Conservation (phyloP, 2,888 invertebrate genomes). For the Graphium colonna region DNA sequence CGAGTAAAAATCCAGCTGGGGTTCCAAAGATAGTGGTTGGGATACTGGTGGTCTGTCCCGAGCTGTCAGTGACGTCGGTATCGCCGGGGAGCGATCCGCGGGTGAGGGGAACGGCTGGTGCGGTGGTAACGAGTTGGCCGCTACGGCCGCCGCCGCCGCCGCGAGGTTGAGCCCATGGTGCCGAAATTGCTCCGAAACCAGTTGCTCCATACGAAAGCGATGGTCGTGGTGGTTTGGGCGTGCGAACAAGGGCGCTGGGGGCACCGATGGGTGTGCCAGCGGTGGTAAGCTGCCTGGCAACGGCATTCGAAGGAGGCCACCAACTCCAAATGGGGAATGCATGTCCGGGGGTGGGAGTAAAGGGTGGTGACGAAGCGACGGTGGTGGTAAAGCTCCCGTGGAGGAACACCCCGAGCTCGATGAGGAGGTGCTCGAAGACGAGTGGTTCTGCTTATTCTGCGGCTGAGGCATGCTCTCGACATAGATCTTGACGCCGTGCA, state of each 20-base stretch:
- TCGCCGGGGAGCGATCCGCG: slow-evolving; percentile 78
- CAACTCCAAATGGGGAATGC: slow-evolving; percentile 87
- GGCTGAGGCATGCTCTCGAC: slow-evolving; percentile 81
- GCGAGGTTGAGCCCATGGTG: slow-evolving; percentile 89
- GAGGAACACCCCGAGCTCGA: slow-evolving; percentile 78
- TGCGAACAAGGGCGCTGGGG: slow-evolving; percentile 86
- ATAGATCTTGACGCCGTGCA: slow-evolving; percentile 96
- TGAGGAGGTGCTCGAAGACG: slow-evolving; percentile 79
- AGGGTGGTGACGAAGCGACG: slow-evolving; percentile 83
- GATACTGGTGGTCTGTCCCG: slow-evolving; percentile 75
- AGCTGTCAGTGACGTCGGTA: slow-evolving; percentile 74
- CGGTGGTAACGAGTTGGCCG: slow-evolving; percentile 81
- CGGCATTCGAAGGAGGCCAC: slow-evolving; percentile 87
- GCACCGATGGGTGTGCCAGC: slow-evolving; percentile 84
- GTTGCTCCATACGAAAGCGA: slow-evolving; percentile 90
- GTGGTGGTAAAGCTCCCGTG: slow-evolving; percentile 78
- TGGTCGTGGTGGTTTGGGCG: slow-evolving; percentile 89
- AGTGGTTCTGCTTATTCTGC: slow-evolving; percentile 76
- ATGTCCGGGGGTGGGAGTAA: slow-evolving; percentile 86
- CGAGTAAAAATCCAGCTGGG: slow-evolving; percentile 99
- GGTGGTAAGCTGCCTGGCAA: slow-evolving; percentile 82
- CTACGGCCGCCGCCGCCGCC: slow-evolving; percentile 86
- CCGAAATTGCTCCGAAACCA: slow-evolving; percentile 90
- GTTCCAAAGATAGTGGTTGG: slow-evolving; percentile 87
- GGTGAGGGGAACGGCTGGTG: slow-evolving; percentile 82